Percentiles rank a stretch among this genome's conserved stretches.
phyloP scores from a whole-genome alignment of 2,888 invertebrate genomes.

The Zaprionus obscuricornis region DNA sequence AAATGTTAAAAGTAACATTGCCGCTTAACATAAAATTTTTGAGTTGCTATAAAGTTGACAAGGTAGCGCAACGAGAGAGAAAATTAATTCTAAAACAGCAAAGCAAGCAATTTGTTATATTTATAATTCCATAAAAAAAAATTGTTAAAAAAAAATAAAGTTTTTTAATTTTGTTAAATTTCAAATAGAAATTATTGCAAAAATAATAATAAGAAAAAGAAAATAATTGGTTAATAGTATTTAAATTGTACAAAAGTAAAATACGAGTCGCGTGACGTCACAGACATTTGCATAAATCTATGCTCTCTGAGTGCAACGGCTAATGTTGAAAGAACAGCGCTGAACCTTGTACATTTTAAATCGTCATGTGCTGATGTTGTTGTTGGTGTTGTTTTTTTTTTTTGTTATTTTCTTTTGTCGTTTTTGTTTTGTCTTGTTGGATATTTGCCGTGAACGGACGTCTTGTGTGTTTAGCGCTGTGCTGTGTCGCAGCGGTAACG shows the following conservation, averaged over 20 bases:
- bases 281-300: background rate
- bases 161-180: too few relatives aligned
- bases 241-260: too few relatives aligned
- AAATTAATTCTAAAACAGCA: too few relatives aligned
- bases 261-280: constrained; percentile 31
- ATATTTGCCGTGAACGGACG: constrained; percentile 64
- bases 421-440: constrained; percentile 55
- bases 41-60: too few relatives aligned
- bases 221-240: too few relatives aligned
- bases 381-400: too few relatives aligned
- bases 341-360: constrained; percentile 16
- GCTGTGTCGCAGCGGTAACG: constrained; percentile 71
- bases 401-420: constrained; percentile 29
- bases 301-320: constrained; percentile 11
- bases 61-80: constrained; percentile 15
- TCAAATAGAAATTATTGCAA: too few relatives aligned
- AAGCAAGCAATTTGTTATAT: too few relatives aligned
- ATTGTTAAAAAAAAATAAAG: too few relatives aligned
- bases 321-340: background rate
- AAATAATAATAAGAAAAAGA: too few relatives aligned
- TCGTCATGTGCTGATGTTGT: constrained; percentile 44
- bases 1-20: background rate
- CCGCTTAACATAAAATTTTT: too few relatives aligned
- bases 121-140: too few relatives aligned
- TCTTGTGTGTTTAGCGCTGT: constrained; percentile 54